Evolutionary conservation across 2,797 vertebrate species (phyloP).

Genomic region (Thamnophis elegans): DNA sequence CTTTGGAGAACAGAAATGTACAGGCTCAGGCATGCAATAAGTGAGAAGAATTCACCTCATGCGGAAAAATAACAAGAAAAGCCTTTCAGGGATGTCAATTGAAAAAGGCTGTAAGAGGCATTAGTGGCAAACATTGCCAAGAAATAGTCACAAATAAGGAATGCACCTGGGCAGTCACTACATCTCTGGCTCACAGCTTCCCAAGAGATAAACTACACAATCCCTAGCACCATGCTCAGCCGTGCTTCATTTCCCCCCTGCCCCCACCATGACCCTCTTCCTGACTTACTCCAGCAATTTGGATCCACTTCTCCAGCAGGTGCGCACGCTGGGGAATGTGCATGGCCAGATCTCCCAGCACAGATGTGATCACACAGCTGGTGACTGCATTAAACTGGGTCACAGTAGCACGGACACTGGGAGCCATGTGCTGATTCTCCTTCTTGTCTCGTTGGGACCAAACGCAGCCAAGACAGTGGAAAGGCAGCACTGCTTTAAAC

Average conservation of each 20-base stretch:
- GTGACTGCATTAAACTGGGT: slow-evolving; percentile 84
- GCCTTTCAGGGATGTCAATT: background rate
- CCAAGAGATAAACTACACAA: background rate
- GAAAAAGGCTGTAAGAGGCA: background rate
- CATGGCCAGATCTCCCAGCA: slow-evolving; percentile 69
- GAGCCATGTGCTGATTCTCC: slow-evolving; percentile 74
- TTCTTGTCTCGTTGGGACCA: slow-evolving; percentile 88
- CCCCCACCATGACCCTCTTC: background rate
- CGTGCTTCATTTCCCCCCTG: background rate
- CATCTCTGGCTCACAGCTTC: background rate
- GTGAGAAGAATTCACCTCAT: background rate
- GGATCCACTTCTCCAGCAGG: slow-evolving; percentile 84
- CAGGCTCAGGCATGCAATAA: background rate
- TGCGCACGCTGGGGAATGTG: slow-evolving; percentile 71
- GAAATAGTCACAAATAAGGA: background rate
- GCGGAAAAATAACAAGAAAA: background rate
- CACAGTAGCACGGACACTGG: slow-evolving; percentile 84
- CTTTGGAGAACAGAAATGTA: background rate
- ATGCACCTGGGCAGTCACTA: background rate
- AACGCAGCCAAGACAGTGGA: slow-evolving; percentile 84
- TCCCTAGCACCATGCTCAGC: background rate
- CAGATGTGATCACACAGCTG: slow-evolving; percentile 78
- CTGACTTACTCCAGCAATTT: slow-evolving; percentile 77
- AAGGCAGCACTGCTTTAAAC: slow-evolving; percentile 77
- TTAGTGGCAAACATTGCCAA: background rate